A percentile compares a stretch with the other conserved stretches of the same genome.
These are phyloP conservation scores for Zalophus californianus DNA, from an alignment of 2,797 vertebrate species.

Conservation along the genomic window DNA sequence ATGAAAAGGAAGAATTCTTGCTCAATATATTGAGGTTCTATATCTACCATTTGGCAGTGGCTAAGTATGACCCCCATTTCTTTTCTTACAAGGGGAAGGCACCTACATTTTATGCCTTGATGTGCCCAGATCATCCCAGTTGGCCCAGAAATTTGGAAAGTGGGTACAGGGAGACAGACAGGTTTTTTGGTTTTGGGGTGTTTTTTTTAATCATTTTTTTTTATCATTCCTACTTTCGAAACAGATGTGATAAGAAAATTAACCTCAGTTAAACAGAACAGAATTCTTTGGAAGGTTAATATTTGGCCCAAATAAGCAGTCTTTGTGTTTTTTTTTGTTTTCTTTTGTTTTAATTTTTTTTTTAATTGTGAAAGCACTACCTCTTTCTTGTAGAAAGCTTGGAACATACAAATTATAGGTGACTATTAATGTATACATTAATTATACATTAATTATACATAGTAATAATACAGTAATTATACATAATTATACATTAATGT, in stretches of 20 bases:
- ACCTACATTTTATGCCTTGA: not conserved
- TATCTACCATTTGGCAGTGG: not conserved
- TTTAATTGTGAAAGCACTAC: not conserved
- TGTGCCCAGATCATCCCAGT: not conserved
- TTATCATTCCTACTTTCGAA: slow-evolving; percentile 12
- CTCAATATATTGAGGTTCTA: not conserved
- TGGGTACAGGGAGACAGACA: not conserved
- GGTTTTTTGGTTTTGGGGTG: not conserved
- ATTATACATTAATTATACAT: too few species aligned
- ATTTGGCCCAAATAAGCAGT: not conserved
- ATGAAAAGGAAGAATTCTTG: slow-evolving; percentile 52
- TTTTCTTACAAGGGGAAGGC: not conserved
- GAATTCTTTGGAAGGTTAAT: not conserved
- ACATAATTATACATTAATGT: not conserved
- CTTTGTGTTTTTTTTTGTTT: not conserved
- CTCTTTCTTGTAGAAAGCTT: not conserved
- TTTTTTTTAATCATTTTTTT: not conserved
- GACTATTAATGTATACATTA: not conserved
- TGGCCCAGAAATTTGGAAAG: not conserved
- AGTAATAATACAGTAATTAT: too few species aligned
- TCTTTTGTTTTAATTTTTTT: not conserved
- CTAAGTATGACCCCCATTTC: not conserved
- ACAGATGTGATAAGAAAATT: not conserved
- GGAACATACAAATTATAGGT: too few species aligned
- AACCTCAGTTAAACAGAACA: not conserved